Evolutionary conservation across 2,113 vertebrate genomes (phyloP).

Genomic region (Eidolon helvum): DNA sequence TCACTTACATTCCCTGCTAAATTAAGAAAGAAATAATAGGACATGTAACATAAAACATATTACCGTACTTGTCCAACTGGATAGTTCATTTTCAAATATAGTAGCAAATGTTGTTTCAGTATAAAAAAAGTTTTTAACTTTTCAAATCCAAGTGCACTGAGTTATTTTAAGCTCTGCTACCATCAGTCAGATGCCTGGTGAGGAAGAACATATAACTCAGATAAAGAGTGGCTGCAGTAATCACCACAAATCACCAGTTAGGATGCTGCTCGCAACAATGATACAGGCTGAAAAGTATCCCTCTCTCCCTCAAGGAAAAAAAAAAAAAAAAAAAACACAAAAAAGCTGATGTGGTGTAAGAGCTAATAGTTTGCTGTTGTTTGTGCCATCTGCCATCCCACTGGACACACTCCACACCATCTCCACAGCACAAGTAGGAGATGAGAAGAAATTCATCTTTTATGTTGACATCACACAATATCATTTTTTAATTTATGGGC

Average conservation of each 20-base stretch:
- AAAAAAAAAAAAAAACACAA: background rate
- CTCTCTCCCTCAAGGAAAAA: too few relatives aligned
- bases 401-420: background rate
- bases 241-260: conserved; percentile 20
- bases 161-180: conserved; percentile 41
- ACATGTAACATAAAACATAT: background rate
- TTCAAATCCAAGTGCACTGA: conserved; percentile 25
- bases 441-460: background rate
- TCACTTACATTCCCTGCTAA: background rate
- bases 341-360: background rate
- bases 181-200: background rate
- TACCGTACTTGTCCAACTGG: background rate
- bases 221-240: background rate
- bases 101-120: background rate
- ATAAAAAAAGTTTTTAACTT: conserved; percentile 28
- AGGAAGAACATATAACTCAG: conserved; percentile 32
- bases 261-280: background rate
- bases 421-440: background rate
- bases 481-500: background rate
- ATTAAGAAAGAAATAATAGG: conserved; percentile 38
- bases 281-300: background rate
- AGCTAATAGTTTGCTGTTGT: background rate
- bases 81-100: background rate
- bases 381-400: background rate
- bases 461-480: background rate